A percentile compares a stretch with the other conserved stretches of the same genome.
phyloP scores from a whole-genome alignment of 1,140 invertebrate species.

The Penaeus chinensis region DNA sequence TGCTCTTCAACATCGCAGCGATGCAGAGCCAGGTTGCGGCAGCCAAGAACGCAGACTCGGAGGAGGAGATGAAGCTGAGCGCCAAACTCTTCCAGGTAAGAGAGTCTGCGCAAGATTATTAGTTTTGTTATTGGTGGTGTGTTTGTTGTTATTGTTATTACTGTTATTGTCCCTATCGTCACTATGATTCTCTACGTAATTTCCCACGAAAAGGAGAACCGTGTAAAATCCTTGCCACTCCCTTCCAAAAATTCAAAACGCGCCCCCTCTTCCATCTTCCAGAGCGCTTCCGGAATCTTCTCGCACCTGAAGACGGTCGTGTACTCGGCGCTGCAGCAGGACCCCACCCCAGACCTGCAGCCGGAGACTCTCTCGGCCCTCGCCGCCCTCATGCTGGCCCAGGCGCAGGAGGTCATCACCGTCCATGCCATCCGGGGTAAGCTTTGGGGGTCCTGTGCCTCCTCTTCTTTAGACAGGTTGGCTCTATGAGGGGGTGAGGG shows the following conservation, averaged over 20 bases:
- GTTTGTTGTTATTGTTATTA: conserved; percentile 1
- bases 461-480: too few species aligned
- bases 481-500: too few species aligned
- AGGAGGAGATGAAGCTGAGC: conserved; percentile 93
- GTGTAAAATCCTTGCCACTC: not conserved
- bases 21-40: conserved; percentile 91
- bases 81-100: conserved; percentile 91
- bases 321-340: conserved; percentile 88
- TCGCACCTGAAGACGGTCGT: conserved; percentile 87
- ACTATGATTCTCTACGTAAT: conserved; percentile 54
- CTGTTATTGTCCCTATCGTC: too few species aligned
- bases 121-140: not conserved
- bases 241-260: not conserved
- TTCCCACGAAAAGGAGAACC: not conserved
- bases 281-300: conserved; percentile 94
- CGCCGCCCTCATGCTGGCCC: conserved; percentile 91
- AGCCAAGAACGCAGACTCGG: conserved; percentile 85
- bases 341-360: conserved; percentile 94
- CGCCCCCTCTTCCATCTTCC: conserved; percentile 63
- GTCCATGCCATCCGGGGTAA: conserved; percentile 94
- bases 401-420: conserved; percentile 97
- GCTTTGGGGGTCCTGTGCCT: not conserved
- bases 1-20: conserved; percentile 97
- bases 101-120: not conserved
- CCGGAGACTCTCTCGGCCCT: conserved; percentile 91